Conservation (phyloP, 2,113 vertebrate species). For the Lichenostomus cassidix region DNA sequence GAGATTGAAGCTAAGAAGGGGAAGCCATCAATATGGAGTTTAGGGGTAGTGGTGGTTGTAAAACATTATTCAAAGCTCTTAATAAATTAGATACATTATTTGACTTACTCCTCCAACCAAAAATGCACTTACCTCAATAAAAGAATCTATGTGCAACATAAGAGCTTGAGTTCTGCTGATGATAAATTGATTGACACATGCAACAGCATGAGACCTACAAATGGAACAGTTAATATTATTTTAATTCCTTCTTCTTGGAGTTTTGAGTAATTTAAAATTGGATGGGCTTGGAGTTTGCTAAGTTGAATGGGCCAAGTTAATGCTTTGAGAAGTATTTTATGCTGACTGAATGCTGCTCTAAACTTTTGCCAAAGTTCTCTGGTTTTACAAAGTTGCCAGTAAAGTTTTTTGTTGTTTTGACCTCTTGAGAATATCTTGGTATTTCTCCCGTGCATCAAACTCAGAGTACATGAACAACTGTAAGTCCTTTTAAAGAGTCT, state of each 20-base stretch:
- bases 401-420: neutral
- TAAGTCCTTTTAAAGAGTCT: neutral
- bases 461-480: neutral
- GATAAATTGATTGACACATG: constrained; percentile 96
- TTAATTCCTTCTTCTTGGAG: neutral
- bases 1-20: neutral
- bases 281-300: neutral
- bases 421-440: neutral
- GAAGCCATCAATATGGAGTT: neutral
- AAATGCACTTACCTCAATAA: constrained; percentile 85
- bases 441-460: neutral
- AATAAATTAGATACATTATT: neutral
- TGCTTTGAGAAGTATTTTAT: neutral
- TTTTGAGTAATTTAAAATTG: neutral
- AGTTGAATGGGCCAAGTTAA: neutral
- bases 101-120: neutral
- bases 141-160: constrained; percentile 94
- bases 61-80: neutral
- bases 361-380: neutral
- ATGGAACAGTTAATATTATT: neutral
- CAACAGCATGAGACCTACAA: constrained; percentile 91
- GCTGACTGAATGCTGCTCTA: neutral
- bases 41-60: neutral
- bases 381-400: neutral
- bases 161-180: constrained; percentile 95